Conservation (phyloP, 2,797 vertebrate species). For the Onychomys leucogaster region DNA sequence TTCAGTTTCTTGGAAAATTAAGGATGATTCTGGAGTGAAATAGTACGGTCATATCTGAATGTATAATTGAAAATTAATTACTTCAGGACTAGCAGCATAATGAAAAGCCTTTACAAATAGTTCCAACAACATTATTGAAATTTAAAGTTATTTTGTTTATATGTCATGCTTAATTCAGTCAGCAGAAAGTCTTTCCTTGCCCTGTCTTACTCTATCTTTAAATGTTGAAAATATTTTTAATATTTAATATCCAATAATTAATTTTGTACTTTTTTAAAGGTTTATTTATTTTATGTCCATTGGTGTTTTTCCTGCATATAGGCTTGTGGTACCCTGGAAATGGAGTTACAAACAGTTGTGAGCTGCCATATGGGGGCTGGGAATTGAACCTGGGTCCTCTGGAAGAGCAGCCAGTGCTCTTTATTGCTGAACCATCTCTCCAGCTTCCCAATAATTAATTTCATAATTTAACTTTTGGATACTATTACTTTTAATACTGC, state of each 20-base stretch:
- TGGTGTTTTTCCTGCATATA: too few species aligned
- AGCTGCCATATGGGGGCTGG: too few species aligned
- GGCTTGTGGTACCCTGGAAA: too few species aligned
- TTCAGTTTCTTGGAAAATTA: conserved; percentile 85
- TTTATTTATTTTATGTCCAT: too few species aligned
- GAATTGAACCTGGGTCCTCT: too few species aligned
- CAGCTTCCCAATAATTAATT: background rate
- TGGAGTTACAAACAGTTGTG: too few species aligned
- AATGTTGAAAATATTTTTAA: background rate
- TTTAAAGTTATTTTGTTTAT: background rate
- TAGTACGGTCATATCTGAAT: conserved; percentile 64
- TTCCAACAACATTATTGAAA: background rate
- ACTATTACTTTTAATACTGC: background rate
- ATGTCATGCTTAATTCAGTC: background rate
- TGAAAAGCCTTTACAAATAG: background rate
- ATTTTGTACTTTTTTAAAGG: too few species aligned
- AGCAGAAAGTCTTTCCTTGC: background rate
- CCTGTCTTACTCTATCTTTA: background rate
- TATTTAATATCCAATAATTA: background rate
- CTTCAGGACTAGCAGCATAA: conserved; percentile 14
- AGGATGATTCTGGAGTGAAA: conserved; percentile 74
- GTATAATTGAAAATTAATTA: conserved; percentile 76
- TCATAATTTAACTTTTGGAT: background rate
- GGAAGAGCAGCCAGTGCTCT: too few species aligned
- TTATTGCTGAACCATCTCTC: too few species aligned